Percentiles rank a stretch among this genome's conserved stretches.
Evolutionary conservation across 2,113 vertebrate species (phyloP).

Genomic region (Narcine bancroftii): DNA sequence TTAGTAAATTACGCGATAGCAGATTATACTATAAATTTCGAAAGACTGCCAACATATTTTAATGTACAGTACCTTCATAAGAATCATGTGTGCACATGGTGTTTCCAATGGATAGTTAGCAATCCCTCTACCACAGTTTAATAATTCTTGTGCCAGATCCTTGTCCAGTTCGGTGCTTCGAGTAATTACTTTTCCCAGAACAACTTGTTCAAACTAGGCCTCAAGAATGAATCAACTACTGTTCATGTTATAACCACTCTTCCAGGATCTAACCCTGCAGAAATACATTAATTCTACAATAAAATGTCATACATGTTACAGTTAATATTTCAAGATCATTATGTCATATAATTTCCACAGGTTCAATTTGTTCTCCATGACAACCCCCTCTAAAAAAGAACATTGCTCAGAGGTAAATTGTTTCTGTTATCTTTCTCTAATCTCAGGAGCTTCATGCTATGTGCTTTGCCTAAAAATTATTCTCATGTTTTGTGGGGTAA

Average conservation of each 20-base stretch:
- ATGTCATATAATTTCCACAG: not conserved
- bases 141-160: slow-evolving; percentile 59
- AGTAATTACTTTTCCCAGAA: slow-evolving; percentile 69
- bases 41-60: not conserved
- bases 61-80: slow-evolving; percentile 68
- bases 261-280: slow-evolving; percentile 60
- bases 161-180: slow-evolving; percentile 70
- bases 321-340: not conserved
- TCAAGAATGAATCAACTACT: slow-evolving; percentile 69
- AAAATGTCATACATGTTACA: not conserved
- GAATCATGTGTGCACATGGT: slow-evolving; percentile 80
- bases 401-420: not conserved
- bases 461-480: not conserved
- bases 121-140: slow-evolving; percentile 63
- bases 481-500: not conserved
- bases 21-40: not conserved
- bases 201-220: slow-evolving; percentile 66
- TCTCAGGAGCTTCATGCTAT: not conserved
- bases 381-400: not conserved
- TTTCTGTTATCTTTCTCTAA: not conserved
- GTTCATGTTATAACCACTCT: slow-evolving; percentile 72
- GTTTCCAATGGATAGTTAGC: slow-evolving; percentile 59
- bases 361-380: not conserved
- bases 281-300: not conserved
- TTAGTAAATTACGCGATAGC: too few species aligned